These are phyloP conservation scores for Furcula furcula DNA, from an alignment of 2,888 invertebrate genomes.

Conservation along the genomic window DNA sequence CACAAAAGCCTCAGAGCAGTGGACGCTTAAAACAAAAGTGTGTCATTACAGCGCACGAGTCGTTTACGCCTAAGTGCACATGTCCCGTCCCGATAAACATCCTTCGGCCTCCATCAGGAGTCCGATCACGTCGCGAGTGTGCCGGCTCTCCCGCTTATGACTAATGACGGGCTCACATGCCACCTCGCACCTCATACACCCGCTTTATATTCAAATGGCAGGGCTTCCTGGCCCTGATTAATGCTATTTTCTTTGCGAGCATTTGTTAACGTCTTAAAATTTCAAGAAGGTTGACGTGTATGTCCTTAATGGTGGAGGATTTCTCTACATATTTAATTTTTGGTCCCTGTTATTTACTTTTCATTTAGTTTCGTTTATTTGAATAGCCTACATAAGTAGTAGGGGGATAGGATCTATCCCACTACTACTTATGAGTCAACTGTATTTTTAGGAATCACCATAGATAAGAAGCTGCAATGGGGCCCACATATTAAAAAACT, in stretches of 20 bases:
- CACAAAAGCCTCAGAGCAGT: too few species aligned
- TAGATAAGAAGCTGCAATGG: too few species aligned
- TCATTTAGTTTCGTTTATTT: too few species aligned
- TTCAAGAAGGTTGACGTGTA: slow-evolving; percentile 39
- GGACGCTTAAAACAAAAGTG: background rate
- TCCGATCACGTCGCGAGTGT: slow-evolving; percentile 60
- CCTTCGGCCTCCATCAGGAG: slow-evolving; percentile 39
- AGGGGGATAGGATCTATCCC: too few species aligned
- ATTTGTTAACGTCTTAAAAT: slow-evolving; percentile 63
- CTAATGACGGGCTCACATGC: slow-evolving; percentile 78
- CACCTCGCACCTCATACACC: slow-evolving; percentile 52
- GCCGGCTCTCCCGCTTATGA: slow-evolving; percentile 67
- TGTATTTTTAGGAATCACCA: too few species aligned
- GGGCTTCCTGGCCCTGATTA: slow-evolving; percentile 75
- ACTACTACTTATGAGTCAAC: too few species aligned
- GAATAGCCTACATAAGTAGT: too few species aligned
- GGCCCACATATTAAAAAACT: too few species aligned
- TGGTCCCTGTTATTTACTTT: too few species aligned
- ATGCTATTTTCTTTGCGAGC: slow-evolving; percentile 72
- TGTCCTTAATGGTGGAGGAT: too few species aligned
- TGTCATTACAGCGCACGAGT: slow-evolving; percentile 13
- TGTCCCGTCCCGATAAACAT: slow-evolving; percentile 45
- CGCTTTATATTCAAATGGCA: slow-evolving; percentile 80
- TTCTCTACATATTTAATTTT: too few species aligned
- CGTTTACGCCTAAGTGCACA: slow-evolving; percentile 49